Percentiles rank a stretch among this genome's conserved stretches.
phyloP scores from a whole-genome alignment of 1,140 invertebrate genomes.

The Apis mellifera region Amel_HAv3.1 CM009937.2:14184501-14185000 shows the following conservation, averaged over 20 bases:
- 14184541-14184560: slow-evolving; percentile 11
- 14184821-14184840: slow-evolving; percentile 68
- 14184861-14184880: slow-evolving; percentile 73
- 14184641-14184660: slow-evolving; percentile 55
- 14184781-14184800: slow-evolving; percentile 29
- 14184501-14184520: slow-evolving; percentile 16
- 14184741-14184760: slow-evolving; percentile 42
- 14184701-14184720: slow-evolving; percentile 59
- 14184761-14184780: slow-evolving; percentile 28
- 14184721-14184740: slow-evolving; percentile 58
- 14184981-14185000: too few relatives aligned
- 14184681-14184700: slow-evolving; percentile 54
- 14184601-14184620: slow-evolving; percentile 71
- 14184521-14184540: not conserved
- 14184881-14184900: slow-evolving; percentile 74
- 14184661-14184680: slow-evolving; percentile 64
- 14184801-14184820: slow-evolving; percentile 61
- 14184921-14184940: slow-evolving; percentile 63
- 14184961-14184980: too few relatives aligned
- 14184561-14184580: slow-evolving; percentile 72
- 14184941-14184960: not conserved
- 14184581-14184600: slow-evolving; percentile 68
- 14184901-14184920: slow-evolving; percentile 76
- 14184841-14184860: slow-evolving; percentile 69
- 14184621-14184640: slow-evolving; percentile 65